A percentile compares a stretch with the other conserved stretches of the same genome.
Evolutionary conservation across 2,888 invertebrate genomes (phyloP).

Genomic region (Phasia obesa): DNA sequence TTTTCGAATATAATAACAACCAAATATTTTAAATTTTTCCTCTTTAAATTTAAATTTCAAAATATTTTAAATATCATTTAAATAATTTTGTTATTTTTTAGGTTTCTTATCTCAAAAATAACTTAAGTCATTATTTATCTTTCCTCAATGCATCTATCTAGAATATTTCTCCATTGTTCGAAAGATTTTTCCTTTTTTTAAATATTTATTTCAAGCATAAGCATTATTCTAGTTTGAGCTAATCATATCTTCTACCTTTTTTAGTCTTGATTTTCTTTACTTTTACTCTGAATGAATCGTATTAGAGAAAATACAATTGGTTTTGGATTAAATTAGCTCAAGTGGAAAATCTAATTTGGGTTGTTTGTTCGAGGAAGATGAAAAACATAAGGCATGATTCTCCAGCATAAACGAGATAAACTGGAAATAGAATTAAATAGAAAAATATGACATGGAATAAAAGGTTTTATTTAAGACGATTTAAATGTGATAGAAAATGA

Average conservation of each 20-base stretch:
- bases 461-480: background rate
- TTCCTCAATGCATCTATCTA: background rate
- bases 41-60: too few species aligned
- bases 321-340: constrained; percentile 58
- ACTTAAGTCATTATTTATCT: background rate
- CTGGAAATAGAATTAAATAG: constrained; percentile 6
- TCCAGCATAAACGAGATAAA: constrained; percentile 21
- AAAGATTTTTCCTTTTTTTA: background rate
- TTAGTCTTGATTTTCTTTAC: background rate
- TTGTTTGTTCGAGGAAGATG: constrained; percentile 17
- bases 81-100: background rate
- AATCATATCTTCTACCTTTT: constrained; percentile 33
- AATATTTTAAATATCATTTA: too few species aligned
- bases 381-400: constrained; percentile 19
- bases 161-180: background rate
- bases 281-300: constrained; percentile 18
- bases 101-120: background rate
- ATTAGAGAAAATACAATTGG: constrained; percentile 59
- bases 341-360: constrained; percentile 60
- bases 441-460: constrained; percentile 3
- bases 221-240: constrained; percentile 36
- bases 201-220: constrained; percentile 33
- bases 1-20: too few species aligned
- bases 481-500: constrained; percentile 1
- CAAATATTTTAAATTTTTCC: too few species aligned